Base-by-base conservation (phyloP, 2,113 vertebrate species). In the Rutilus rutilus region DNA sequence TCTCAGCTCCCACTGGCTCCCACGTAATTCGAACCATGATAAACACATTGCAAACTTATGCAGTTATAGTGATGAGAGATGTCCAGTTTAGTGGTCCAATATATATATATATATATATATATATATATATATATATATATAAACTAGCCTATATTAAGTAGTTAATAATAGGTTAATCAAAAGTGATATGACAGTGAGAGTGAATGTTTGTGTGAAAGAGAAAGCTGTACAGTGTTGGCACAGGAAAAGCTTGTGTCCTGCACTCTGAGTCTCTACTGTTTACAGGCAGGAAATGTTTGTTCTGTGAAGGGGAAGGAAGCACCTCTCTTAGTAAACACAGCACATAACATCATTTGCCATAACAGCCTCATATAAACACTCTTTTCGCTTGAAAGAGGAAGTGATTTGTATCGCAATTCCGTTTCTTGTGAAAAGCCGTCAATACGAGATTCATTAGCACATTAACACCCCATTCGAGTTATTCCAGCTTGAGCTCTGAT, bases 211-310 rank as follows among this genome's bases (percentile, higher is more conserved):
- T 78, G 80, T 80, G 30, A 65, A 79, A 75, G 23, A 65, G 82
- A 78, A 52, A 85, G 54, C 17, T 27, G 27, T 25, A 3, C 7
- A 77, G 42, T 27, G 9, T 47, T 21, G 42, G 77, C 36, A 84
- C 87, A 91, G 92, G 93, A 94, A 92, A 90, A 89, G 89, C 88
- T 76, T 90, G 89, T 89, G 92, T 92, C 90, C 27, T 78, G 27
- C 52, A 1, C 52, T 57, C 91, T 87, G 88, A 89, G 82, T 91
- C 89, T 89, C 83, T 89, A 81, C 80, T 93, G 93, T 93, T 93
- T 93, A 92, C 93, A 90, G 90, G 88, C 91, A 94, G 93, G 94
- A 95, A 93, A 95, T 94, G 92, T 94, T 94, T 95, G 94, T 94
- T 93, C 92, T 91, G 89, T 90, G 87, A 90, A 92, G 91, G 91